phyloP scores from a whole-genome alignment of 2,797 vertebrate species.

The Sebastes nivosus region DNA sequence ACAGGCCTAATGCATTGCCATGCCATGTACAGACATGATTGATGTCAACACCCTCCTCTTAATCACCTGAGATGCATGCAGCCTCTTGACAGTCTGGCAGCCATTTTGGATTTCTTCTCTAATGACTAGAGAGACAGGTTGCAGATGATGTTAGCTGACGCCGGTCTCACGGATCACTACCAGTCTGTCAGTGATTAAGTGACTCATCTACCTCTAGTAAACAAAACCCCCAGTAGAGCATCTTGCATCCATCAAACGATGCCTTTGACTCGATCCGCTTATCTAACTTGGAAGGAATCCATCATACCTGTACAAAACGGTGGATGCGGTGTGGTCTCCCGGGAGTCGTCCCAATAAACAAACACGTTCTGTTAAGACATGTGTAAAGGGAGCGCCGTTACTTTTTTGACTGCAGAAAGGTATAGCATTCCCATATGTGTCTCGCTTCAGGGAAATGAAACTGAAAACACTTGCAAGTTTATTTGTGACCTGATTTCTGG shows the following conservation, averaged over 20 bases:
- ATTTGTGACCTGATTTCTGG: constrained; percentile 50
- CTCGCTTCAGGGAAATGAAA: constrained; percentile 38
- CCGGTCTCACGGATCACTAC: constrained; percentile 70
- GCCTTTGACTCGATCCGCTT: constrained; percentile 58
- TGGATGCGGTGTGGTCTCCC: constrained; percentile 48
- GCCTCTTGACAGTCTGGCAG: constrained; percentile 65
- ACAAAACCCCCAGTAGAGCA: constrained; percentile 72
- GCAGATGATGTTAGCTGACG: constrained; percentile 73
- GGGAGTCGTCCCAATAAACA: constrained; percentile 63
- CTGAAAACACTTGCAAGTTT: constrained; percentile 38
- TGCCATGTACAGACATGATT: constrained; percentile 54
- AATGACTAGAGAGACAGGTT: constrained; percentile 75
- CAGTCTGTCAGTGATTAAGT: constrained; percentile 79
- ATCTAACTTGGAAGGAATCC: constrained; percentile 73
- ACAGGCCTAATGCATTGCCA: constrained; percentile 38
- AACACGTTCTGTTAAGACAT: constrained; percentile 51
- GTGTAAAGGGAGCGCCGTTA: constrained; percentile 18
- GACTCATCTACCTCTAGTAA: constrained; percentile 76
- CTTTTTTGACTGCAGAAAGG: constrained; percentile 29
- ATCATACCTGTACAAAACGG: constrained; percentile 66
- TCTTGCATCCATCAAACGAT: constrained; percentile 77
- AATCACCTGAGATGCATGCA: constrained; percentile 69
- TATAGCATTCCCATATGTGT: constrained; percentile 43
- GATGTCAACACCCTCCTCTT: constrained; percentile 65
- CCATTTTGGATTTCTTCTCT: constrained; percentile 76